Base-by-base conservation (phyloP, 2,113 vertebrate species). In the Tiliqua scincoides region DNA sequence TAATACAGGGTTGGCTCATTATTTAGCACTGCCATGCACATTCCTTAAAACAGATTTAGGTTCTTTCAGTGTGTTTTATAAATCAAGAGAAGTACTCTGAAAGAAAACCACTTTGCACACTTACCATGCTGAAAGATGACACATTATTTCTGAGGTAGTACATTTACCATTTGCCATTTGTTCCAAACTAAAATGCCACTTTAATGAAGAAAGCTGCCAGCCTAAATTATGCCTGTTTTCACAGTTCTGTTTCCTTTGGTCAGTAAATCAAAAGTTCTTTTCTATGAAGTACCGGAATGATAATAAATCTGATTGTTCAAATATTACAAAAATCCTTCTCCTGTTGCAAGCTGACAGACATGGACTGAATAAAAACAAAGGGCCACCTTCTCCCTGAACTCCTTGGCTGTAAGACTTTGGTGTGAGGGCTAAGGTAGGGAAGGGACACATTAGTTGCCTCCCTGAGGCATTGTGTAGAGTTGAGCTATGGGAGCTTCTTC, bases 191-290 rank as follows among this genome's bases (percentile, higher is more conserved):
- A 94, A 95, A 89, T 62, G 74, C 0, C 15, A 88, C 65, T 93
- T 93, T 91, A 88, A 79, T 85, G 72, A 94, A 88, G 61, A 90
- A 90, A 88, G 70, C 27, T 89, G 43, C 48, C 32, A 91, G 15
- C 17, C 48, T 91, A 77, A 94, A 94, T 89, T 87, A 89, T 75
- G 87, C 85, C 79, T 85, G 23, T 81, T 95, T 90, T 91, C 72
- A 88, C 61, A 90, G 80, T 48, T 82, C 63, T 85, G 30, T 79
- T 59, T 91, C 92, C 78, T 81, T 86, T 86, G n/a, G 68, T 84
- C 67, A 91, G 75, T 87, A 94, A 94, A 96, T 94, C 70, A 95
- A 91, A 93, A 75, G 73, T 61, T 88, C 93, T 89, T 84, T 32
- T 32, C 83, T 87, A 74, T 91, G 71, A 93, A 95, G 93, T 91